phyloP scores from a whole-genome alignment of 2,888 invertebrate species.

The Malachius bipustulatus region DNA sequence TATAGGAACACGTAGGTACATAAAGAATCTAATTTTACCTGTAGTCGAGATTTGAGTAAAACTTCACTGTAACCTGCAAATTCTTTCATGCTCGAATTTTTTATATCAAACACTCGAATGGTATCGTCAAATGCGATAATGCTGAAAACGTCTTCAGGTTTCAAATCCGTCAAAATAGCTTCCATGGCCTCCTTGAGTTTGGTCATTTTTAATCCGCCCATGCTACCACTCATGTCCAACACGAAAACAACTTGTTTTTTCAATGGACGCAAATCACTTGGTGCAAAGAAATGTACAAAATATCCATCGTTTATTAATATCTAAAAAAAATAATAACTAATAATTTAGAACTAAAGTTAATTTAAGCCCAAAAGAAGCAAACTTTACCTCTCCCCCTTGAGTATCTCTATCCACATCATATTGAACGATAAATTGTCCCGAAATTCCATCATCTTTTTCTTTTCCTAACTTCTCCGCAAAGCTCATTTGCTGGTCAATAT shows the following conservation, averaged over 20 bases:
- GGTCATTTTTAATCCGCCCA: slow-evolving; percentile 53
- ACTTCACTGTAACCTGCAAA: too few relatives aligned
- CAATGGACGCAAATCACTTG: slow-evolving; percentile 44
- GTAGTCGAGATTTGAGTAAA: slow-evolving; percentile 15
- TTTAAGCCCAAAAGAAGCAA: too few relatives aligned
- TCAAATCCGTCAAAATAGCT: slow-evolving; percentile 51
- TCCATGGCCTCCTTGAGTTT: slow-evolving; percentile 59
- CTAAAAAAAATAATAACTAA: too few relatives aligned
- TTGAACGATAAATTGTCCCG: slow-evolving; percentile 52
- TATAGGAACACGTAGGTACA: too few relatives aligned
- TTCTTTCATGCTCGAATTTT: slow-evolving; percentile 32
- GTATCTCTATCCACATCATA: slow-evolving; percentile 50
- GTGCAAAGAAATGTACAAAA: slow-evolving; percentile 66
- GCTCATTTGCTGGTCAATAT: slow-evolving; percentile 45
- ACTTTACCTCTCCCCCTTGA: slow-evolving; percentile 45
- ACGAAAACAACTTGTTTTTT: slow-evolving; percentile 61
- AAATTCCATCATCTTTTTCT: slow-evolving; percentile 38
- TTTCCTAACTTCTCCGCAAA: slow-evolving; percentile 34
- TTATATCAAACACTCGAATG: slow-evolving; percentile 43
- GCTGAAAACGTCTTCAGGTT: slow-evolving; percentile 52
- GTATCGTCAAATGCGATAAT: slow-evolving; percentile 53
- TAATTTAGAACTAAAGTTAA: too few relatives aligned
- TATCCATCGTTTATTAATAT: slow-evolving; percentile 54
- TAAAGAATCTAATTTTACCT: too few relatives aligned
- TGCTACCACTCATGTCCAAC: slow-evolving; percentile 65